These are phyloP conservation scores for Hemaris fuciformis DNA, from an alignment of 2,888 invertebrate species.

Conservation along the genomic window DNA sequence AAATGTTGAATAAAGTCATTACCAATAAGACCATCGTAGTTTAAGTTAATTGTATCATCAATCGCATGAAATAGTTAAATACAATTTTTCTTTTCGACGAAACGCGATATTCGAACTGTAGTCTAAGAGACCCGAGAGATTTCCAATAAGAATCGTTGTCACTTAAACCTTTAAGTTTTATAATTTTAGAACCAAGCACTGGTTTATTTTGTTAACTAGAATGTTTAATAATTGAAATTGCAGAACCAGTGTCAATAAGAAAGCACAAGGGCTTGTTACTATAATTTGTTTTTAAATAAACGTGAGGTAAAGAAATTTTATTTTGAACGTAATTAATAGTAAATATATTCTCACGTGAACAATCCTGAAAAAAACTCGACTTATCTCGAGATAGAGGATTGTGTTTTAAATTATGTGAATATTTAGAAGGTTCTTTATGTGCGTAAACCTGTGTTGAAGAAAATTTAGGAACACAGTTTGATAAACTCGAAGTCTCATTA, in stretches of 20 bases:
- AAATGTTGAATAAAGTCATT: background rate
- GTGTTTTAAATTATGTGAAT: too few species aligned
- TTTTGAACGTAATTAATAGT: background rate
- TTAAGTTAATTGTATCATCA: background rate
- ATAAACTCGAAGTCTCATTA: too few species aligned
- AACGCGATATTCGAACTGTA: background rate
- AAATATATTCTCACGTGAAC: too few species aligned
- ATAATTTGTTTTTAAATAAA: background rate
- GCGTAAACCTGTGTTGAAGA: too few species aligned
- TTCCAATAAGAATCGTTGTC: background rate
- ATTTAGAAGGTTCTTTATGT: too few species aligned
- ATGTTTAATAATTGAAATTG: background rate
- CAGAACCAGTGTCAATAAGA: background rate
- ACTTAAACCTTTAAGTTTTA: background rate
- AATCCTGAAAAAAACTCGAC: too few species aligned
- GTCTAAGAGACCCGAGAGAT: background rate
- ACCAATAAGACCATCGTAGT: background rate
- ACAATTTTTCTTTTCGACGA: background rate
- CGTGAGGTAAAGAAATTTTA: background rate
- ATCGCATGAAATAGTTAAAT: background rate
- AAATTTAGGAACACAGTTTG: too few species aligned
- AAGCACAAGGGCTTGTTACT: constrained; percentile 2
- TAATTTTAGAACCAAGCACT: background rate
- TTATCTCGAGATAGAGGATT: too few species aligned
- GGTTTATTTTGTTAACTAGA: background rate